Conservation (phyloP, 1,140 invertebrate species). For the Cephus cinctus region DNA sequence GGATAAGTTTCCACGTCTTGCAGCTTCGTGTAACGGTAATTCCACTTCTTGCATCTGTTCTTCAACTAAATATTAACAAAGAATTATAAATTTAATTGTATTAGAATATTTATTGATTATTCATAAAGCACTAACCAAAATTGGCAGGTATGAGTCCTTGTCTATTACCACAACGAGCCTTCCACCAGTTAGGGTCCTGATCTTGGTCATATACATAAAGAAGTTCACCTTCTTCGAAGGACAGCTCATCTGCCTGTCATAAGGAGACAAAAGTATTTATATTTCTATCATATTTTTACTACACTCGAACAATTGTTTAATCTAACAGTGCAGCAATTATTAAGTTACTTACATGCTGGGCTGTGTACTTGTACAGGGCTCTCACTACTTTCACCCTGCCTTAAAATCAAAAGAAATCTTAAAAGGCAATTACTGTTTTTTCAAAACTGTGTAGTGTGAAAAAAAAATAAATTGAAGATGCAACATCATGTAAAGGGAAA, state of each 20-base stretch:
- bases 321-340: constrained; percentile 4
- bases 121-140: constrained; percentile 58
- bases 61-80: constrained; percentile 53
- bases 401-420: constrained; percentile 47
- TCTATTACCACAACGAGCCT: constrained; percentile 61
- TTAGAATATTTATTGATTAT: background rate
- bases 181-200: constrained; percentile 63
- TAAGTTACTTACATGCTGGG: constrained; percentile 59
- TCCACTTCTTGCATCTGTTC: constrained; percentile 64
- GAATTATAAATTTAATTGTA: constrained; percentile 1
- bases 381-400: constrained; percentile 65
- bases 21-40: constrained; percentile 70
- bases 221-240: constrained; percentile 69
- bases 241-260: constrained; percentile 47
- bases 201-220: constrained; percentile 65
- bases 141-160: constrained; percentile 67
- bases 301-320: constrained; percentile 8
- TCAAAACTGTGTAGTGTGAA: too few relatives aligned
- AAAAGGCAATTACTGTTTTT: background rate
- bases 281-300: constrained; percentile 6
- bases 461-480: too few relatives aligned
- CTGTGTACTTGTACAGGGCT: constrained; percentile 62
- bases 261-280: constrained; percentile 12
- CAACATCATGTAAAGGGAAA: too few relatives aligned
- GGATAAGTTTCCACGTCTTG: constrained; percentile 66